phyloP scores from a whole-genome alignment of 2,797 vertebrate genomes.

The Pipistrellus pygmaeus region DNA sequence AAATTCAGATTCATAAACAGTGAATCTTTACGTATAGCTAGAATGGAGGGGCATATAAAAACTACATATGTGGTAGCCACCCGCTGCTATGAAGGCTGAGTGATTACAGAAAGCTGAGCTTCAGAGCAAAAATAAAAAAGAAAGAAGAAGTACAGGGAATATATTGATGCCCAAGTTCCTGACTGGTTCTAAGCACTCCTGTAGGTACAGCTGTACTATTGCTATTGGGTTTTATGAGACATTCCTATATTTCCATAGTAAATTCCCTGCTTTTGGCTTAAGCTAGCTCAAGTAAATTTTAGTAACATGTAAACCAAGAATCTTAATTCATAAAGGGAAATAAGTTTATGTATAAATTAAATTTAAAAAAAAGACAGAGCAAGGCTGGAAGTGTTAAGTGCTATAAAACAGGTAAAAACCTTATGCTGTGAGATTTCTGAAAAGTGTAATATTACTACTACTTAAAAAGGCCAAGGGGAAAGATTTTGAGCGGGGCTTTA shows the following conservation, averaged over 20 bases:
- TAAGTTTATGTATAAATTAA: background rate
- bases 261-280: slow-evolving; percentile 25
- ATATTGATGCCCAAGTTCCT: background rate
- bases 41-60: slow-evolving; percentile 7
- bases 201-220: background rate
- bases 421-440: background rate
- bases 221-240: background rate
- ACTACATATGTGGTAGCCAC: background rate
- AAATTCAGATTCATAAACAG: slow-evolving; percentile 18
- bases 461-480: background rate
- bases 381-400: background rate
- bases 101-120: slow-evolving; percentile 8
- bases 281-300: slow-evolving; percentile 18
- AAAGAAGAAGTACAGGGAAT: background rate
- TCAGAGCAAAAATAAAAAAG: background rate
- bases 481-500: background rate
- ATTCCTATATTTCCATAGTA: background rate
- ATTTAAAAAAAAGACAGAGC: background rate
- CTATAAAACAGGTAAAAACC: slow-evolving; percentile 10
- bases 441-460: background rate
- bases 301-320: background rate
- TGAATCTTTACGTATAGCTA: background rate
- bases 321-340: background rate
- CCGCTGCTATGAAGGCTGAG: background rate
- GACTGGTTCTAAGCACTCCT: background rate